Conservation (phyloP, 2,113 vertebrate genomes). For the Hydrolagus affinis region DNA sequence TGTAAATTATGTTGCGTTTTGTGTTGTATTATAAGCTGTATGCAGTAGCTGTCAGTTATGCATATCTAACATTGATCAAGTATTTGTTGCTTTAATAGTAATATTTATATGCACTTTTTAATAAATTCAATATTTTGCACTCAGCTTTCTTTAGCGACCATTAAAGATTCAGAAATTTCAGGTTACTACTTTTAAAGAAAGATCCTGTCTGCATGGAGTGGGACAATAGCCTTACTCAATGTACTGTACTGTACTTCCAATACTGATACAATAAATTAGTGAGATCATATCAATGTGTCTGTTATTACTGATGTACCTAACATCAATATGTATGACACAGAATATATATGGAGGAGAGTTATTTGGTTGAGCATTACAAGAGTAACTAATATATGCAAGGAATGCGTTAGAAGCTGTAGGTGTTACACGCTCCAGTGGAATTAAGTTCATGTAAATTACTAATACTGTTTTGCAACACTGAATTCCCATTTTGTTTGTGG, state of each 20-base stretch:
- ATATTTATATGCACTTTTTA: background rate
- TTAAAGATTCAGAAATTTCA: background rate
- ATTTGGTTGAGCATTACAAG: background rate
- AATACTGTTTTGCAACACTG: background rate
- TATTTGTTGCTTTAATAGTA: background rate
- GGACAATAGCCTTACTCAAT: conserved; percentile 1
- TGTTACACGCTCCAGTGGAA: background rate
- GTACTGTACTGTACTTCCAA: background rate
- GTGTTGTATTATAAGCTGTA: too few species aligned
- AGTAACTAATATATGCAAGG: background rate
- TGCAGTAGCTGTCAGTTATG: background rate
- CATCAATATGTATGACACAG: background rate
- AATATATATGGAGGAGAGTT: background rate
- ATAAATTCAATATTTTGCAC: background rate
- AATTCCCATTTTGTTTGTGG: conserved; percentile 16
- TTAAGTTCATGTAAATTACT: conserved; percentile 25
- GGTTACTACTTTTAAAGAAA: background rate
- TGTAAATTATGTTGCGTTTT: too few species aligned
- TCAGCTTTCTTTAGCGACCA: background rate
- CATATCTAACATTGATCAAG: background rate
- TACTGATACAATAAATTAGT: background rate
- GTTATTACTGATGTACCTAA: background rate
- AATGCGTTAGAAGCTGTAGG: background rate
- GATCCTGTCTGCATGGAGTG: background rate
- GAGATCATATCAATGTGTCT: background rate